Evolutionary conservation across 2,888 invertebrate species (phyloP), one percentile per base, ranked within the genome.

Genomic region (Strigamia maritima): DNA sequence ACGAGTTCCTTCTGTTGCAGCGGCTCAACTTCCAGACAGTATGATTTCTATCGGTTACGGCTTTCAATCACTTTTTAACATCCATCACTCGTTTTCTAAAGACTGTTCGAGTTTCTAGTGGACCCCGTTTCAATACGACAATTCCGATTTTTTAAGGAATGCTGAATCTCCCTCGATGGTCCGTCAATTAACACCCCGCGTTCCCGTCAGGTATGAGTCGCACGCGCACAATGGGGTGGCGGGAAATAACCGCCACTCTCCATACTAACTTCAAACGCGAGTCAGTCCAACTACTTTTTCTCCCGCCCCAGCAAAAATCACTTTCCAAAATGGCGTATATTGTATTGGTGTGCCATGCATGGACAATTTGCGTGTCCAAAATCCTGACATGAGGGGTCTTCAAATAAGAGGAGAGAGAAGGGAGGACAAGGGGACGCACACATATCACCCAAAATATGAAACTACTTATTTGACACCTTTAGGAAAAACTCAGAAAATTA

Each of bases 21-120:
- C 24, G 26, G 24, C n/a, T 14, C 70, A 28, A 28, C n/a, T 54
- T 19, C 54, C 70, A 70, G 70, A 70, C 70, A 26, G 14, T 54
- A 54, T 70, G 70, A 70, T 70, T 70, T 28, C 70, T 70, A 70
- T 70, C 70, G 28, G 70, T 70, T 70, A 70, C 70, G 70, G 70
- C 28, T 70, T 70, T 70, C 70, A 70, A 70, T 70, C 70, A 70
- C 70, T 70, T 70, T 70, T 70, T 70, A 70, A 70, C 70, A 70
- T 70, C 70, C 70, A 70, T 70, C 70, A 70, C 70, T 70, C 70
- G 70, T 28, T 70, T 70, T 70, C 70, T 70, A 70, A 70, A 70
- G 70, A 14, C 24, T 28, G 26, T 70, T 70, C 26, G 70, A 70
- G 28, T 28, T 28, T 70, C 54, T 28, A 28, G 26, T 70, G 70